Conservation (phyloP, 2,888 invertebrate species). For the Enchytraeus crypticus region DNA sequence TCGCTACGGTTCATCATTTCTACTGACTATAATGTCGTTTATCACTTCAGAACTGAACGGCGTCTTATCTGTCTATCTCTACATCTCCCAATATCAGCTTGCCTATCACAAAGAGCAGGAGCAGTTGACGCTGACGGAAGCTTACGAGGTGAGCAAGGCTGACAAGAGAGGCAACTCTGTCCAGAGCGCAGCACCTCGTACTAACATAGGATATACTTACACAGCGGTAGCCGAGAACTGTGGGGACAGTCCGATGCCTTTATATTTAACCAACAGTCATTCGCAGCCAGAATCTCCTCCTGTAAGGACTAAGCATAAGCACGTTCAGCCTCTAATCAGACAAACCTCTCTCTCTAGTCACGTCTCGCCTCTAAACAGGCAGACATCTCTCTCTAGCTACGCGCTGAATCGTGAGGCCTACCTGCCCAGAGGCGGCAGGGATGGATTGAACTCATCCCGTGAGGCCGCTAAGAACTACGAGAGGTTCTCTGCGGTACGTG, state of each 20-base stretch:
- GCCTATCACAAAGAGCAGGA: slow-evolving; percentile 43
- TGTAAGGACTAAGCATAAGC: too few species aligned
- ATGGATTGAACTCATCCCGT: too few species aligned
- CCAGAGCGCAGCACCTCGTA: slow-evolving; percentile 39
- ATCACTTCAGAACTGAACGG: slow-evolving; percentile 47
- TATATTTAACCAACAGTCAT: not conserved
- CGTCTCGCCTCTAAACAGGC: not conserved
- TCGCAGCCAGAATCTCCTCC: not conserved
- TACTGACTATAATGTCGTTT: slow-evolving; percentile 46
- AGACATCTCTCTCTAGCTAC: not conserved
- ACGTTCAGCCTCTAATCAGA: not conserved
- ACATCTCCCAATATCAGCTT: slow-evolving; percentile 46
- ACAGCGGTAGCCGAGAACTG: slow-evolving; percentile 44
- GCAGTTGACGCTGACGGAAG: slow-evolving; percentile 26
- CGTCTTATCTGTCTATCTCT: slow-evolving; percentile 47
- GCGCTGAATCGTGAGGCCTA: not conserved
- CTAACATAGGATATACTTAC: slow-evolving; percentile 46
- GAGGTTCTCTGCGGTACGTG: not conserved
- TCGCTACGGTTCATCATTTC: slow-evolving; percentile 46
- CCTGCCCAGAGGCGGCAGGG: not conserved
- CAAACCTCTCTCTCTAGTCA: not conserved
- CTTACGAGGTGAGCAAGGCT: slow-evolving; percentile 8
- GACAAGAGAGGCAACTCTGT: slow-evolving; percentile 20
- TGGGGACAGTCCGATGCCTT: slow-evolving; percentile 18
- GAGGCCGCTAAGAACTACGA: too few species aligned